Percentiles rank a stretch among this genome's conserved stretches.
These are phyloP conservation scores for Anastrepha ludens DNA, from an alignment of 1,140 invertebrate genomes.

Conservation along the genomic window DNA sequence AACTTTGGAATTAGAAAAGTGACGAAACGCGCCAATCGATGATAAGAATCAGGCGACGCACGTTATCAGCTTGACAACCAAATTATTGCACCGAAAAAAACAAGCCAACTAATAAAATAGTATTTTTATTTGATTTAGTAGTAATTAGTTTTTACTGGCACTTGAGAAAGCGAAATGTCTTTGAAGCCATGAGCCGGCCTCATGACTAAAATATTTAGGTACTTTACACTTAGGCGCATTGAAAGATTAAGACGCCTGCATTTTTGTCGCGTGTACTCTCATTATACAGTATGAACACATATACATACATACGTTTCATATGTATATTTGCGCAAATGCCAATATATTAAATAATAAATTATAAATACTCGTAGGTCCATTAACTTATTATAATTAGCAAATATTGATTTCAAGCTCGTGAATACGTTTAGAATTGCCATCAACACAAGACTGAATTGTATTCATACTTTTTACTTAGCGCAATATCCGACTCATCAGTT, in stretches of 20 bases:
- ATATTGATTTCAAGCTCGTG: background rate
- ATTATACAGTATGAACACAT: background rate
- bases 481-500: background rate
- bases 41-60: background rate
- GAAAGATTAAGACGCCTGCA: background rate
- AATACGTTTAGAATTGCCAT: background rate
- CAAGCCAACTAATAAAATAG: background rate
- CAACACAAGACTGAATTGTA: background rate
- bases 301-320: background rate
- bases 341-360: background rate
- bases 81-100: background rate
- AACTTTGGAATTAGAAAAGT: constrained; percentile 6
- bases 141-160: background rate
- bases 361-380: background rate
- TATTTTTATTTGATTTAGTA: constrained; percentile 9
- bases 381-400: too few relatives aligned
- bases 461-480: background rate
- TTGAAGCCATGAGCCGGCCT: background rate
- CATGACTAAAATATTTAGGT: constrained; percentile 17
- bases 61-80: background rate
- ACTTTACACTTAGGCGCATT: background rate
- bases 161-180: background rate
- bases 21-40: background rate
- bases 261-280: background rate
- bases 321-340: too few relatives aligned